A percentile compares a stretch with the other conserved stretches of the same genome.
These are phyloP conservation scores for Phymanthus crucifer DNA, from an alignment of 92 coral and sea anemone species.

Conservation along the genomic window DNA sequence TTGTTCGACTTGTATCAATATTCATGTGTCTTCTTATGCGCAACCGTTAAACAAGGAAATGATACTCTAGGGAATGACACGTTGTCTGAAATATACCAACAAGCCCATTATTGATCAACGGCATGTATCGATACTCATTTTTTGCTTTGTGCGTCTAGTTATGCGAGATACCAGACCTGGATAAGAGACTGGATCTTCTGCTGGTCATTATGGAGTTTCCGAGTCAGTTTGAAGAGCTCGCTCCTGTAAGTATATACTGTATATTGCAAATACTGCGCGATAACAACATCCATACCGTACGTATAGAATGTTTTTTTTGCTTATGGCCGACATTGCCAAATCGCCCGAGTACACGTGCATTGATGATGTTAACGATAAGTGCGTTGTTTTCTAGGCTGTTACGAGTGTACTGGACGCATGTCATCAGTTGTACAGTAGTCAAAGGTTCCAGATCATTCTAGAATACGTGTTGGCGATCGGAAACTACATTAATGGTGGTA, in stretches of 20 bases:
- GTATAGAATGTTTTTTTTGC: no score
- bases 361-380: background rate
- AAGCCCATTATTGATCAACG: background rate
- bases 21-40: no score
- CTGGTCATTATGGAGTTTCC: conserved; percentile 93
- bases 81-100: no score
- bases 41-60: no score
- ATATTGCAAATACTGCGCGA: background rate
- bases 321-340: no score
- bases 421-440: conserved; percentile 71
- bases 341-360: no score
- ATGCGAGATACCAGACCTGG: conserved; percentile 80
- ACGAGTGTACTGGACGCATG: conserved; percentile 79
- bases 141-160: conserved; percentile 45
- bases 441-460: conserved; percentile 65
- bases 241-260: conserved; percentile 68
- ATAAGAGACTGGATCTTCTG: conserved; percentile 82
- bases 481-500: conserved; percentile 86
- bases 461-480: conserved; percentile 94
- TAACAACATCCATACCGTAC: background rate
- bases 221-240: conserved; percentile 84
- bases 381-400: conserved; percentile 63
- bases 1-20: no score
- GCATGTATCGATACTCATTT: background rate
- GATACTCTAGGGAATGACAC: no score